Conservation (phyloP, 2,888 invertebrate genomes). For the Latheticus oryzae region DNA sequence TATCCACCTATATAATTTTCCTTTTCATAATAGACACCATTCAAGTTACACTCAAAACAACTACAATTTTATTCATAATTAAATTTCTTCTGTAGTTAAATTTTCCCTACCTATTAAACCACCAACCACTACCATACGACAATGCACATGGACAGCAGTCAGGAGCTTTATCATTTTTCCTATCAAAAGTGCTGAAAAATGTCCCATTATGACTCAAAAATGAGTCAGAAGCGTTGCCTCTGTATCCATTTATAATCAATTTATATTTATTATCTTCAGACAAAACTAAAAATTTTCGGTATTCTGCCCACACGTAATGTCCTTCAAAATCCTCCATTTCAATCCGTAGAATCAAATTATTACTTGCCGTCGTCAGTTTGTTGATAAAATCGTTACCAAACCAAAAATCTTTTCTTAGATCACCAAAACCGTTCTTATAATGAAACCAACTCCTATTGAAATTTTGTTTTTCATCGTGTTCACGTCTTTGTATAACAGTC, state of each 20-base stretch:
- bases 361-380: conserved; percentile 62
- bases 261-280: conserved; percentile 65
- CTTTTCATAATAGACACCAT: conserved; percentile 67
- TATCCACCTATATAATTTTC: conserved; percentile 66
- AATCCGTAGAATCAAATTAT: conserved; percentile 65
- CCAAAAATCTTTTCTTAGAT: conserved; percentile 70
- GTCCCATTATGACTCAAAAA: conserved; percentile 68
- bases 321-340: conserved; percentile 69
- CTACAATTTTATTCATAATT: conserved; percentile 54
- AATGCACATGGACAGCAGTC: conserved; percentile 69
- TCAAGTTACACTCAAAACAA: conserved; percentile 71
- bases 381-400: conserved; percentile 71
- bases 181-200: conserved; percentile 67
- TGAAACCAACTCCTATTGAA: conserved; percentile 70
- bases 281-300: conserved; percentile 58
- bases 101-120: conserved; percentile 71
- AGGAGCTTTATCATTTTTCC: conserved; percentile 67
- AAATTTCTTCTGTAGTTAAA: conserved; percentile 10
- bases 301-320: conserved; percentile 68
- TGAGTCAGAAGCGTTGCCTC: conserved; percentile 69
- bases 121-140: conserved; percentile 72
- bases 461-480: conserved; percentile 63
- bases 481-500: conserved; percentile 69
- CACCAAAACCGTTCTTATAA: conserved; percentile 71
- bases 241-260: conserved; percentile 66